A percentile compares a stretch with the other conserved stretches of the same genome.
Conservation (phyloP, 2,113 vertebrate species). For the Protobothrops mucrosquamatus region DNA sequence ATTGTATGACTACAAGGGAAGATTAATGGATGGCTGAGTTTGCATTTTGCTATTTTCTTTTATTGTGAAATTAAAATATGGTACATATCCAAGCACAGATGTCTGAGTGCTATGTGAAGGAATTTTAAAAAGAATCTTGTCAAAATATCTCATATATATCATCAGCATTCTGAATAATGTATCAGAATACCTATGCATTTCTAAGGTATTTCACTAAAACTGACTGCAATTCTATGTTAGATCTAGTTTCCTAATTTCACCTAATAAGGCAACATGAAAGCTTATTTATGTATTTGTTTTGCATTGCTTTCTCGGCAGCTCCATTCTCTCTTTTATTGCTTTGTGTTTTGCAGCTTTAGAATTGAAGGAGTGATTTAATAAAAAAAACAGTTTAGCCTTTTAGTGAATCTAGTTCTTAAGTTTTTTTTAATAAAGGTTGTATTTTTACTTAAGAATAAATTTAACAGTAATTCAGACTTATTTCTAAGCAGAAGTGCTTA, state of each 20-base stretch:
- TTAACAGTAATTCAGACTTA: not conserved
- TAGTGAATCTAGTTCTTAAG: not conserved
- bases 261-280: not conserved
- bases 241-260: not conserved
- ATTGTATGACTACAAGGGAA: not conserved
- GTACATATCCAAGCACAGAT: not conserved
- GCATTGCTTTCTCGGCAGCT: not conserved
- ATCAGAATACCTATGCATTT: not conserved
- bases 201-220: constrained; percentile 9
- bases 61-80: not conserved
- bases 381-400: not conserved
- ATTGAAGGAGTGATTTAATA: not conserved
- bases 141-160: constrained; percentile 35
- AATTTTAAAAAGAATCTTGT: not conserved
- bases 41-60: not conserved
- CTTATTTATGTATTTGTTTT: not conserved
- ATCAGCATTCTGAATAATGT: constrained; percentile 30
- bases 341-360: not conserved
- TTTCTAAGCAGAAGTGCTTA: not conserved
- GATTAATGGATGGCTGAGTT: not conserved
- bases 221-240: not conserved
- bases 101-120: not conserved
- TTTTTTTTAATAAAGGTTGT: not conserved
- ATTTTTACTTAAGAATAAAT: not conserved
- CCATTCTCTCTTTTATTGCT: not conserved